phyloP scores from a whole-genome alignment of 2,888 invertebrate genomes.

The Odontocolon sp. region DNA sequence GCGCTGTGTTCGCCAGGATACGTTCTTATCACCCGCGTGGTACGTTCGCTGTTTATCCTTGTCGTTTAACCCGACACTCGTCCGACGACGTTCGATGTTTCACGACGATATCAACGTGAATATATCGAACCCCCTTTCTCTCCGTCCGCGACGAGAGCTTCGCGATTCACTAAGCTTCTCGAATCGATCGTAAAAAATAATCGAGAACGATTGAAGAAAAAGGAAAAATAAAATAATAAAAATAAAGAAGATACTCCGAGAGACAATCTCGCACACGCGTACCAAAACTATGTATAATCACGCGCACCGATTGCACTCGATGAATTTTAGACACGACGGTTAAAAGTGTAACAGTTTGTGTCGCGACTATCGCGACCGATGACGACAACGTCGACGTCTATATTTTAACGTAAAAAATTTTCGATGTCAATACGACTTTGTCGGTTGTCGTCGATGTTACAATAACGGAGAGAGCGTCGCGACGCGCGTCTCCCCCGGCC shows the following conservation, averaged over 20 bases:
- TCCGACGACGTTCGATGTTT: neutral
- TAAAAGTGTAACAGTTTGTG: neutral
- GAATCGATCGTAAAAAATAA: too few species aligned
- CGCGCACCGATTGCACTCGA: neutral
- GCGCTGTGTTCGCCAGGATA: conserved; percentile 36
- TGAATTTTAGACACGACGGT: neutral
- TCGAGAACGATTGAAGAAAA: too few species aligned
- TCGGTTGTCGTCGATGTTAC: neutral
- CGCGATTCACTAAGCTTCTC: too few species aligned
- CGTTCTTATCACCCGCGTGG: neutral
- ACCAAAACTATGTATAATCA: neutral
- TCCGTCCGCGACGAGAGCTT: too few species aligned
- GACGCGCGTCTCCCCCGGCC: conserved; percentile 70
- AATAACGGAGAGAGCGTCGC: conserved; percentile 61
- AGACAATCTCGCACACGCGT: too few species aligned
- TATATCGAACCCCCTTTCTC: too few species aligned
- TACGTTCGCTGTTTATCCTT: conserved; percentile 1
- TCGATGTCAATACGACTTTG: neutral
- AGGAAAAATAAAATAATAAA: too few species aligned
- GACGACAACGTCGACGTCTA: neutral
- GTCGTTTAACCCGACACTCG: neutral
- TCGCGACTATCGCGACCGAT: neutral
- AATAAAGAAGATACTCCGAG: too few species aligned
- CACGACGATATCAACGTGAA: too few species aligned
- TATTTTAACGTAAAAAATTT: too few species aligned